A percentile compares a stretch with the other conserved stretches of the same genome.
Evolutionary conservation across 2,113 vertebrate species (phyloP).

Genomic region (Xenus cinereus): DNA sequence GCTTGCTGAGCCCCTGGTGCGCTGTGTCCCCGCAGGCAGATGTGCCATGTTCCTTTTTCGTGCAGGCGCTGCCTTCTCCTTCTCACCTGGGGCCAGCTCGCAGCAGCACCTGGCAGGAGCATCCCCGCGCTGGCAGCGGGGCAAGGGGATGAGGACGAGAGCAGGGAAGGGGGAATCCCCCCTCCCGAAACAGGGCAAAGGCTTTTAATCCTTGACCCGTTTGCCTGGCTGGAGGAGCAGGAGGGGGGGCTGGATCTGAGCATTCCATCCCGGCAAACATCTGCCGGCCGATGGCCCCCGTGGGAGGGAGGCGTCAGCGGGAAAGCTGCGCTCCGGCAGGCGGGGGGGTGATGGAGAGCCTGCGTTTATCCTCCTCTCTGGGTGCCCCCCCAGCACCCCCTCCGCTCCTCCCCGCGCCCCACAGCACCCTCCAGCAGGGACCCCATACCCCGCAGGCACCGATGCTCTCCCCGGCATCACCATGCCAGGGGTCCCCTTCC

Average conservation of each 20-base stretch:
- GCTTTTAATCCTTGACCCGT: not conserved
- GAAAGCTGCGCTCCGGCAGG: constrained; percentile 19
- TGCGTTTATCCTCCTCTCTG: constrained; percentile 46
- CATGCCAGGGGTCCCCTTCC: rapidly evolving
- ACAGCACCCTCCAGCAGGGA: not conserved
- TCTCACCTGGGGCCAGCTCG: not conserved
- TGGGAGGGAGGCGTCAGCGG: constrained; percentile 22
- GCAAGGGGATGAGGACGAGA: not conserved
- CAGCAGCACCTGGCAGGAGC: not conserved
- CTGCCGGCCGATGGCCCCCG: not conserved
- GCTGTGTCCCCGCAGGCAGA: not conserved
- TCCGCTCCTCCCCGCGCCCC: not conserved
- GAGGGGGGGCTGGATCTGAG: not conserved
- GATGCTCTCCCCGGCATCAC: not conserved
- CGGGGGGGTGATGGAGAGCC: not conserved
- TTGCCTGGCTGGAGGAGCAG: not conserved
- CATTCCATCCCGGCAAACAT: constrained; percentile 46
- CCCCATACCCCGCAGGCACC: not conserved
- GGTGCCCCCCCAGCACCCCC: constrained; percentile 4
- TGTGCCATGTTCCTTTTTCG: rapidly evolving
- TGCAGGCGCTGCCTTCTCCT: not conserved
- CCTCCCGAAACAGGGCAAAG: rapidly evolving
- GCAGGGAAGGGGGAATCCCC: rapidly evolving
- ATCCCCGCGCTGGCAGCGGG: not conserved
- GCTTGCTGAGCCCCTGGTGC: rapidly evolving